Evolutionary conservation across 2,888 invertebrate species (phyloP).

Genomic region (Heliothis peltigera): DNA sequence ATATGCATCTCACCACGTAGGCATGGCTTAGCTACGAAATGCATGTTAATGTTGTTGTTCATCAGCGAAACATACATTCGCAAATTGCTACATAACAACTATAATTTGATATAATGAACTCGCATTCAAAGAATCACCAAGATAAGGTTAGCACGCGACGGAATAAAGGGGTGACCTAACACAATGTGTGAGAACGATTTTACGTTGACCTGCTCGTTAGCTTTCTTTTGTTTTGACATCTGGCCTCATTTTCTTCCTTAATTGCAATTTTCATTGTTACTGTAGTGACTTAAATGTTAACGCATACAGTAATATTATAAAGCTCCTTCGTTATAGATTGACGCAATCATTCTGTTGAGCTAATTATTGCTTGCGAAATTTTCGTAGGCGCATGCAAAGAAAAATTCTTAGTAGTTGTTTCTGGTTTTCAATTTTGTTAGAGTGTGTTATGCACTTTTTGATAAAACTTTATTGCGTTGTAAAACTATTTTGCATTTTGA

Average conservation of each 20-base stretch:
- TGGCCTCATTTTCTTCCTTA: slow-evolving; percentile 62
- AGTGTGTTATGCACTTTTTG: too few relatives aligned
- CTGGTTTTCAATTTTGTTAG: neutral
- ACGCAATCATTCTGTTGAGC: slow-evolving; percentile 44
- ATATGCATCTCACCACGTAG: slow-evolving; percentile 37
- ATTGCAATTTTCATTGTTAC: slow-evolving; percentile 48
- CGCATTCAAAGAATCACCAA: slow-evolving; percentile 69
- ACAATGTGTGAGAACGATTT: slow-evolving; percentile 63
- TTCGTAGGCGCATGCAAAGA: slow-evolving; percentile 58
- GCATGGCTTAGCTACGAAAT: slow-evolving; percentile 36
- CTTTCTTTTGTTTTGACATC: slow-evolving; percentile 62
- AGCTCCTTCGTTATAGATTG: slow-evolving; percentile 26
- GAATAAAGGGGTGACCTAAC: slow-evolving; percentile 56
- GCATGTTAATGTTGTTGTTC: slow-evolving; percentile 68
- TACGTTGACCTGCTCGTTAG: slow-evolving; percentile 55
- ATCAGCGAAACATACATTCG: slow-evolving; percentile 76
- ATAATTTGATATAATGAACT: slow-evolving; percentile 81
- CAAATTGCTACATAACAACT: slow-evolving; percentile 78
- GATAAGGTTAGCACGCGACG: slow-evolving; percentile 76
- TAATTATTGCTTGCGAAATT: slow-evolving; percentile 60
- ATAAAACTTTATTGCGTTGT: too few relatives aligned
- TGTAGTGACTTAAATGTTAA: slow-evolving; percentile 9
- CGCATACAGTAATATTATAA: slow-evolving; percentile 12
- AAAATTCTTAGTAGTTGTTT: slow-evolving; percentile 11
- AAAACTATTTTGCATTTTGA: too few relatives aligned